Evolutionary conservation across 2,888 invertebrate genomes (phyloP), one percentile per base, ranked within the genome.

Genomic region (Nowickia ferox): DNA sequence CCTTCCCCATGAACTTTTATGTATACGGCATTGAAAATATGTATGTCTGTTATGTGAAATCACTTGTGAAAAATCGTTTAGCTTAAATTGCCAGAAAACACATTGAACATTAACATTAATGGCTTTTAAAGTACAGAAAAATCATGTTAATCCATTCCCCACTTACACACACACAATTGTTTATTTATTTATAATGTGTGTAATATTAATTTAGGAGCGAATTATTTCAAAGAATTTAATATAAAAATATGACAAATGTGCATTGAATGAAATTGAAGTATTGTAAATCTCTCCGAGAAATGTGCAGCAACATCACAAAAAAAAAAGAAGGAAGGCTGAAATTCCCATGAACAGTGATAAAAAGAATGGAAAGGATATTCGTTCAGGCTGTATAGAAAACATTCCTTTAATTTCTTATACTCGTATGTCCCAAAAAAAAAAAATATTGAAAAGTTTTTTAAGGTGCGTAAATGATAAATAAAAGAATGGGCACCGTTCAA

Each of bases 31-130:
- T 53, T 48, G 15, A 48, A 15, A 48, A 48, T 6, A 15, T 15
- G 15, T 48, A n/a, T 13, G 15, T 51, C n/a, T n/a, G 15, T 48
- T 48, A 59, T 68, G 68, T 59, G 48, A 77, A 77, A 77, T 68
- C 71, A 77, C 48, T 72, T 72, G 71, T 77, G 66, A 72, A 77
- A 72, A 77, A 77, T 83, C 76, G 72, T 77, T 77, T 42, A 77
- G 77, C 65, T 77, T 77, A 57, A 72, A 66, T 66, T 72, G 48
- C 71, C 44, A 66, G 51, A 59, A 74, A 57, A 68, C 48, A 66
- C 51, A 59, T 68, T 63, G 19, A 77, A 40, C 46, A 65, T 72
- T 65, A 55, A 57, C 57, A 72, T 65, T 79, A 79, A 79, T 79
- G 72, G 44, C 30, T 65, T 55, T 55, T 79, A 55, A 79, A 71